These are phyloP conservation scores for Heteropelma amictum DNA, from an alignment of 2,888 invertebrate species.

Conservation along the genomic window DNA sequence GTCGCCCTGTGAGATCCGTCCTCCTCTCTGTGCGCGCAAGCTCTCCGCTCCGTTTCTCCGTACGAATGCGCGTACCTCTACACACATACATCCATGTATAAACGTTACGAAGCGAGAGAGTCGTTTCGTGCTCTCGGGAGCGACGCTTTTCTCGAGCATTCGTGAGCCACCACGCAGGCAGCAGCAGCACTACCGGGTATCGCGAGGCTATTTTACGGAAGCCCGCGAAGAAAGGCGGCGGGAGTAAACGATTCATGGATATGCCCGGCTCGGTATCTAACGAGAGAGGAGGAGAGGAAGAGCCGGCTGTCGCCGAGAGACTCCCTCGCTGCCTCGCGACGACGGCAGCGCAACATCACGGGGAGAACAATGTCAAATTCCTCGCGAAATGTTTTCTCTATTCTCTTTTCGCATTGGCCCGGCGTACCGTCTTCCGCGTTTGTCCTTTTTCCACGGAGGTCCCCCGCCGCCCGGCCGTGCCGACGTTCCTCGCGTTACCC, in stretches of 20 bases:
- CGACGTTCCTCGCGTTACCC: conserved; percentile 46
- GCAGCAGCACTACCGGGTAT: conserved; percentile 46
- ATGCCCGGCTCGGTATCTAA: conserved; percentile 51
- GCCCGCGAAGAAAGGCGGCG: not conserved
- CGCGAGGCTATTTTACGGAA: conserved; percentile 14
- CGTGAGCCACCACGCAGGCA: conserved; percentile 14
- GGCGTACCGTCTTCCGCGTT: conserved; percentile 1
- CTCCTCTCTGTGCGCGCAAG: conserved; percentile 16
- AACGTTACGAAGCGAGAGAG: conserved; percentile 7
- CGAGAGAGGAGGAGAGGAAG: conserved; percentile 40
- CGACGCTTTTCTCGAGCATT: conserved; percentile 21
- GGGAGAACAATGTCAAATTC: conserved; percentile 57
- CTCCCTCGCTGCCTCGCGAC: conserved; percentile 10
- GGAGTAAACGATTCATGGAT: conserved; percentile 48
- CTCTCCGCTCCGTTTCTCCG: conserved; percentile 13
- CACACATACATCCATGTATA: not conserved
- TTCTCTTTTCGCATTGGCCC: conserved; percentile 1
- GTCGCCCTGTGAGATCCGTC: conserved; percentile 69
- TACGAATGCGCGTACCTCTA: not conserved
- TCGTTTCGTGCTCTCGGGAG: conserved; percentile 7
- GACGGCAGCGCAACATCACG: conserved; percentile 8
- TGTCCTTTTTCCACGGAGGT: conserved; percentile 12
- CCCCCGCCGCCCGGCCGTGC: too few relatives aligned
- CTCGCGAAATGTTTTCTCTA: conserved; percentile 40
- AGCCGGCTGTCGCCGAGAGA: conserved; percentile 4